Base-by-base conservation (phyloP, 2,888 invertebrate genomes). In the Drosophila lutescens region DNA sequence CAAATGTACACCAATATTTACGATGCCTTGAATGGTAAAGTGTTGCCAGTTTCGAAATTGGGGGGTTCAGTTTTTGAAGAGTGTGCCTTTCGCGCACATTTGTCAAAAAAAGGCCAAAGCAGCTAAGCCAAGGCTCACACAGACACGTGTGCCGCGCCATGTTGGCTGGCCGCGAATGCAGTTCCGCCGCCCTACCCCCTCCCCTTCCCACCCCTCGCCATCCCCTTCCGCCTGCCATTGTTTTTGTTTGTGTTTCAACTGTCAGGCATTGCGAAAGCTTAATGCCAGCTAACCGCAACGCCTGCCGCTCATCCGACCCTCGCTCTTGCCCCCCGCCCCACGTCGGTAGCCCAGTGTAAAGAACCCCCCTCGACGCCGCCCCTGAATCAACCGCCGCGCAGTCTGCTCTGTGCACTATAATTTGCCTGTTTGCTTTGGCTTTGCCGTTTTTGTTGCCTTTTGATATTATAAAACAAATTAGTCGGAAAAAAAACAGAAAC, bases 381-480 rank as follows among this genome's bases (percentile, higher is more conserved):
- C 46, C 62, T 65, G 65, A 69, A 78, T 56, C 58, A 86, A 77
- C 76, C 79, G 83, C 86, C 83, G 86, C 63, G 71, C 80, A 76
- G 83, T 84, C 83, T 84, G 83, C 83, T 76, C 68, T 49, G 77
- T 79, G 77, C 83, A 80, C 79, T 84, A 77, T 84, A 84, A 84
- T 84, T 77, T 86, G 74, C 80, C 74, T 58, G 68, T 75, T 78
- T 75, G 85, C 76, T 77, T 79, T 41, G 53, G 41, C 76, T 77
- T 79, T 46, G 49, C 12, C 56, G 58, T 65, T 69, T 47, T 62
- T 58, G 43, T 41, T 59, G 53, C 74, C 77, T 76, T 73, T 79
- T 78, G 79, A 76, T 83, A 86, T 86, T 84, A 84, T 79, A 86
- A 80, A 84, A 84, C 86, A 86, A 84, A 84, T 86, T 84, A 86